Percentiles rank a stretch among this genome's conserved stretches.
Conservation (phyloP, 1,140 invertebrate species). For the Temnothorax nylanderi region DNA sequence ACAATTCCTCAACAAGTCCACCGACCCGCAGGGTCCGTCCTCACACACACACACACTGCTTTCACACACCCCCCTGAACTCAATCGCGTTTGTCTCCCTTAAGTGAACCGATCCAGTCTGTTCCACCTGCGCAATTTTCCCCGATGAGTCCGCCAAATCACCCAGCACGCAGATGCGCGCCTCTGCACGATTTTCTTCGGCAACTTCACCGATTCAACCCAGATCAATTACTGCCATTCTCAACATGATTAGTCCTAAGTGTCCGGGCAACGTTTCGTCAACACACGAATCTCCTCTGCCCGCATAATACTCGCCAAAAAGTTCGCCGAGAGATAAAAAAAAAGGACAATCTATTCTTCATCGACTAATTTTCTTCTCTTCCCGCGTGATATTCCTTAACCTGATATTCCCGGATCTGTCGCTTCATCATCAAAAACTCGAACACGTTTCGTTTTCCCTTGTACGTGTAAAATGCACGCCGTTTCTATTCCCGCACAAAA, state of each 20-base stretch:
- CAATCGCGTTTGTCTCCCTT: background rate
- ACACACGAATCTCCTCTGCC: background rate
- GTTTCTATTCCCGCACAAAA: background rate
- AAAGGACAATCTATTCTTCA: conserved; percentile 3
- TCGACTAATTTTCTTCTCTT: background rate
- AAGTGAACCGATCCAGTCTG: background rate
- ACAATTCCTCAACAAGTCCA: background rate
- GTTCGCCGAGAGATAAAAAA: background rate
- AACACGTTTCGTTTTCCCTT: background rate
- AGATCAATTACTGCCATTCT: background rate
- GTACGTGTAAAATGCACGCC: background rate
- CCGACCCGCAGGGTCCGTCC: background rate
- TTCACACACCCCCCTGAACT: background rate
- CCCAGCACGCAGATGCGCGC: background rate
- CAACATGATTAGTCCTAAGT: background rate
- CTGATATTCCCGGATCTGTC: background rate
- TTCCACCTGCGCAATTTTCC: background rate
- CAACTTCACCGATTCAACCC: conserved; percentile 7
- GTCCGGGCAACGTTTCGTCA: background rate
- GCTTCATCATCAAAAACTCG: background rate
- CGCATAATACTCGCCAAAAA: background rate
- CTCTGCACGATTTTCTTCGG: background rate
- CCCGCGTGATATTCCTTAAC: background rate
- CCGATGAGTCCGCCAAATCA: background rate
- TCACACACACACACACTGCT: too few species aligned